Conservation (phyloP, 2,113 vertebrate species). For the Coregonus clupeaformis region DNA sequence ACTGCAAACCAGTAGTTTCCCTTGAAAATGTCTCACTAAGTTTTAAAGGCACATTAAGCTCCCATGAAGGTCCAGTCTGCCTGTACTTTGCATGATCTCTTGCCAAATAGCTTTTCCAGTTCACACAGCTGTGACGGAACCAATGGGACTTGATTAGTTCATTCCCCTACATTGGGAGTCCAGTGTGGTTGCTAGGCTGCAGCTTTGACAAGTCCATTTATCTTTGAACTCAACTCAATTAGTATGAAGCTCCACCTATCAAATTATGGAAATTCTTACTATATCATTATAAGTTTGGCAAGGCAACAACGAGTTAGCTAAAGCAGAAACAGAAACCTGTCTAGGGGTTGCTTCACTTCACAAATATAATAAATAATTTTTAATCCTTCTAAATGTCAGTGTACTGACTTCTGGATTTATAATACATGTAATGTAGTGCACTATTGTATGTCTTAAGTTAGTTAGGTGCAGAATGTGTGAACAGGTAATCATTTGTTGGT, state of each 20-base stretch:
- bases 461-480: neutral
- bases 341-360: neutral
- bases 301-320: conserved; percentile 8
- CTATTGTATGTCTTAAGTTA: neutral
- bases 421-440: too few species aligned
- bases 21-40: conserved; percentile 31
- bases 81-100: conserved; percentile 2
- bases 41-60: conserved; percentile 18
- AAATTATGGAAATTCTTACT: conserved; percentile 27
- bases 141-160: conserved; percentile 48
- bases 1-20: conserved; percentile 2
- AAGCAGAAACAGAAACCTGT: conserved; percentile 11
- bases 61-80: conserved; percentile 11
- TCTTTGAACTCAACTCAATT: conserved; percentile 36
- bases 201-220: conserved; percentile 47
- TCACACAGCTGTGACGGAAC: conserved; percentile 33
- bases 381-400: neutral
- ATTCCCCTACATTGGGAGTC: conserved; percentile 28
- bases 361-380: neutral
- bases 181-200: conserved; percentile 29
- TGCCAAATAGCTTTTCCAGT: conserved; percentile 7
- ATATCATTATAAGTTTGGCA: conserved; percentile 29
- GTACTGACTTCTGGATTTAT: too few species aligned
- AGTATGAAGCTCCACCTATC: conserved; percentile 17
- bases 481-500: too few species aligned